Conservation (phyloP, 1,140 invertebrate species). For the Dysdera silvatica region DNA sequence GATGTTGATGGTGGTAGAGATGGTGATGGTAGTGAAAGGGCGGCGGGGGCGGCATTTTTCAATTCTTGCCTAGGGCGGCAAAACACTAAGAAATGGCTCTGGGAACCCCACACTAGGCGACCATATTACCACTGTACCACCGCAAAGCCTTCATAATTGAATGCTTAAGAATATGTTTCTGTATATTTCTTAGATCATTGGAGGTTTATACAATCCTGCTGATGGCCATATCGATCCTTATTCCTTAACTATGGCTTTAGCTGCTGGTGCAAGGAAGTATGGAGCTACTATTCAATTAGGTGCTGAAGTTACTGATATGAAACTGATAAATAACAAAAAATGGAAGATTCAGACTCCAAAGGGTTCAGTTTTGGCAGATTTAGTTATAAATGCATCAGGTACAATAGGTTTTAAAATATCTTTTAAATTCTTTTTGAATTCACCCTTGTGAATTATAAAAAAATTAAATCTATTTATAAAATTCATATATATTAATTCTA, state of each 20-base stretch:
- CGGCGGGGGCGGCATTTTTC: too few relatives aligned
- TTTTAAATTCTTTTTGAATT: background rate
- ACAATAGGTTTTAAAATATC: background rate
- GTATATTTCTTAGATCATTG: slow-evolving; percentile 37
- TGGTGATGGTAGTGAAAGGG: too few relatives aligned
- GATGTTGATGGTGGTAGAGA: too few relatives aligned
- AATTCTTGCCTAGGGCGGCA: too few relatives aligned
- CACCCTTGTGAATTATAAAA: too few relatives aligned
- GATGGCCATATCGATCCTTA: slow-evolving; percentile 47
- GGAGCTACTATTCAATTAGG: slow-evolving; percentile 38
- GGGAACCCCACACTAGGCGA: too few relatives aligned
- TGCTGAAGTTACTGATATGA: slow-evolving; percentile 35
- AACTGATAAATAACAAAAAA: slow-evolving; percentile 33
- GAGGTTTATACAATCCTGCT: slow-evolving; percentile 41
- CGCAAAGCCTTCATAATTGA: background rate
- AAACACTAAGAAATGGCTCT: too few relatives aligned
- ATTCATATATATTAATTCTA: too few relatives aligned
- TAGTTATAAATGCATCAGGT: slow-evolving; percentile 45
- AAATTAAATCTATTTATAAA: too few relatives aligned
- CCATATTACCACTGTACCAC: too few relatives aligned
- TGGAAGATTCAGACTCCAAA: slow-evolving; percentile 40
- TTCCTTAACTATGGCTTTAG: slow-evolving; percentile 44
- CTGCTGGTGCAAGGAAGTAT: slow-evolving; percentile 40
- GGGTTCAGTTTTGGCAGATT: slow-evolving; percentile 38
- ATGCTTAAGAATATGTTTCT: background rate